Conservation (phyloP, 2,888 invertebrate genomes). For the Odontothrips loti region DNA sequence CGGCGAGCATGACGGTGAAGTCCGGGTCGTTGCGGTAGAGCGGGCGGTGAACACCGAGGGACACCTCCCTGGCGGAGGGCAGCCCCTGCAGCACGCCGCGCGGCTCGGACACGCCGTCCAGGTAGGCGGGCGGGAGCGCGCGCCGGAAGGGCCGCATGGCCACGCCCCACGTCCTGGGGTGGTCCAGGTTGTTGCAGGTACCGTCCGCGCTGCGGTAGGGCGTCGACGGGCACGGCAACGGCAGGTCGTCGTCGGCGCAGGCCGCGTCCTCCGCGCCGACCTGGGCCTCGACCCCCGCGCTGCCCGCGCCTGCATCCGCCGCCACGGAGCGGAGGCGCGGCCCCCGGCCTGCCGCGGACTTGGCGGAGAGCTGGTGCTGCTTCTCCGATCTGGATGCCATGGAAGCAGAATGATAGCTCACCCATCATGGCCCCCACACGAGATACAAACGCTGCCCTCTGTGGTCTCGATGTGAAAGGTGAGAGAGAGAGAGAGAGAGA, state of each 20-base stretch:
- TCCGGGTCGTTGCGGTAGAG: slow-evolving; percentile 67
- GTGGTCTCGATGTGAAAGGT: too few relatives aligned
- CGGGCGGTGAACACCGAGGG: slow-evolving; percentile 67
- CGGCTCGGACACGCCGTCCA: slow-evolving; percentile 66
- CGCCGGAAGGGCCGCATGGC: slow-evolving; percentile 70
- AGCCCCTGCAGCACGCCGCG: slow-evolving; percentile 56
- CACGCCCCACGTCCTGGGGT: slow-evolving; percentile 64
- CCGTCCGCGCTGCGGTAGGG: slow-evolving; percentile 66
- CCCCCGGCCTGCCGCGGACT: slow-evolving; percentile 24
- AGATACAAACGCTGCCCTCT: too few relatives aligned
- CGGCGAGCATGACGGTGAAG: slow-evolving; percentile 79
- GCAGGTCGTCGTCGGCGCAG: slow-evolving; percentile 45
- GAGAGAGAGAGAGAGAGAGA: too few relatives aligned
- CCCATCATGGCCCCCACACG: too few relatives aligned
- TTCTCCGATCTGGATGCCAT: too few relatives aligned
- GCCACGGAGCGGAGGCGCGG: slow-evolving; percentile 37
- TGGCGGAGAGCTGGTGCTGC: not conserved
- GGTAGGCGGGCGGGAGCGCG: slow-evolving; percentile 68
- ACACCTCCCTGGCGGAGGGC: slow-evolving; percentile 72
- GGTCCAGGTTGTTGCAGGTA: slow-evolving; percentile 66
- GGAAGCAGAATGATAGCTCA: too few relatives aligned
- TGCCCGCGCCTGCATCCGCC: slow-evolving; percentile 44
- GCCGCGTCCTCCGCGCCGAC: slow-evolving; percentile 35
- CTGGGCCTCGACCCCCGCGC: too few relatives aligned
- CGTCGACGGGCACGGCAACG: slow-evolving; percentile 40